Evolutionary conservation across 92 coral and sea anemone species (phyloP).

Genomic region (Virgularia gustaviana): DNA sequence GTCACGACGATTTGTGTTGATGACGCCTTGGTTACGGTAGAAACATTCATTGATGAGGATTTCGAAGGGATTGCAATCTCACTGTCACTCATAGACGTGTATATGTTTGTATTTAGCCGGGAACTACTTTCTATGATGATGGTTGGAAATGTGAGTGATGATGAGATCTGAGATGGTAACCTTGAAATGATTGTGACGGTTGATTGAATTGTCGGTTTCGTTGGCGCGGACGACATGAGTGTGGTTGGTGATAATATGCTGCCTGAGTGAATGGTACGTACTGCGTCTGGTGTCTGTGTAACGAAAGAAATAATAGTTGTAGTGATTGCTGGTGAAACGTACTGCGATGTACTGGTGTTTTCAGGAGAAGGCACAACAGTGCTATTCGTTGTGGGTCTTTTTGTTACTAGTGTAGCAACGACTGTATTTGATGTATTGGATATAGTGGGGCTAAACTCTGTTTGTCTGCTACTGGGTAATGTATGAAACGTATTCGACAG

Average conservation of each 20-base stretch:
- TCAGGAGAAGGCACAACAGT: not conserved
- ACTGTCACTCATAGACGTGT: too few relatives aligned
- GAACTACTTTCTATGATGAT: too few relatives aligned
- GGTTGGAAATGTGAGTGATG: not conserved
- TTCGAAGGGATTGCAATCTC: not conserved
- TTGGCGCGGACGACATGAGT: not conserved
- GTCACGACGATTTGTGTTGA: not conserved
- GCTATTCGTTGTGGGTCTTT: not conserved
- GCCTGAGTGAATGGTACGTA: not conserved
- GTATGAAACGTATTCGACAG: too few relatives aligned
- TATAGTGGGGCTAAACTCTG: too few relatives aligned
- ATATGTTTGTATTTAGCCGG: too few relatives aligned
- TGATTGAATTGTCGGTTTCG: not conserved
- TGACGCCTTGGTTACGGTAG: not conserved
- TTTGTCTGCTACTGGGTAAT: too few relatives aligned
- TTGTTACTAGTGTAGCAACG: not conserved
- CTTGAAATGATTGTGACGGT: not conserved
- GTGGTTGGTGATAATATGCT: not conserved
- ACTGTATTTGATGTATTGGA: not conserved
- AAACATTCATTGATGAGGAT: not conserved
- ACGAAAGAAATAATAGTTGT: conserved; percentile 22
- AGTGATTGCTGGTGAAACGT: not conserved
- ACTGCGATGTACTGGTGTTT: not conserved
- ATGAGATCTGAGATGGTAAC: not conserved
- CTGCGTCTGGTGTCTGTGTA: conserved; percentile 14